These are phyloP conservation scores for Leptothorax acervorum DNA, from an alignment of 2,888 invertebrate genomes.

Conservation along the genomic window DNA sequence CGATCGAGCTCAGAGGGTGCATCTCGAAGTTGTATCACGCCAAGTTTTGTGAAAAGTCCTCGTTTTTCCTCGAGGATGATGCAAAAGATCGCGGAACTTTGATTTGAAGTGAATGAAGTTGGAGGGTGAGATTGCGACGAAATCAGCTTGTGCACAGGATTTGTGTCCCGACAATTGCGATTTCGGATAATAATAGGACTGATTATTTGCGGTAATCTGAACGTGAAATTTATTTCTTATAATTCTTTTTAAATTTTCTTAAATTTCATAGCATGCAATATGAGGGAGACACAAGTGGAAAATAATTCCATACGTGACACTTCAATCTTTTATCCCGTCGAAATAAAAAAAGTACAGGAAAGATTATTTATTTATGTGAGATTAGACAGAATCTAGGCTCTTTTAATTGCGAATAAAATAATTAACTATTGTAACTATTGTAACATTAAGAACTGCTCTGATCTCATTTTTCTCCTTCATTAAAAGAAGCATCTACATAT, in stretches of 20 bases:
- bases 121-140: not conserved
- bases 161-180: not conserved
- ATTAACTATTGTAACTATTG: not conserved
- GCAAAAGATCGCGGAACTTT: not conserved
- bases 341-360: not conserved
- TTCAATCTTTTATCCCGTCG: not conserved
- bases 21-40: slow-evolving; percentile 28
- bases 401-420: slow-evolving; percentile 19
- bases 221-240: not conserved
- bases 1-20: slow-evolving; percentile 30
- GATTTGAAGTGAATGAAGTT: not conserved
- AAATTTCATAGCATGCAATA: not conserved
- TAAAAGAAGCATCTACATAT: slow-evolving; percentile 22
- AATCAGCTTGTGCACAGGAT: not conserved
- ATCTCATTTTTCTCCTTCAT: slow-evolving; percentile 10
- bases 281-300: not conserved
- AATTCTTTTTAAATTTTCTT: not conserved
- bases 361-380: slow-evolving; percentile 12
- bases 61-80: not conserved
- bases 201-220: not conserved
- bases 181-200: not conserved
- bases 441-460: slow-evolving; percentile 19
- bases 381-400: not conserved
- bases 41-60: not conserved
- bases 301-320: not conserved